Percentiles rank a stretch among this genome's conserved stretches.
Evolutionary conservation across 92 coral and sea anemone genomes (phyloP).

Genomic region (Umimayanthus kanabou): DNA sequence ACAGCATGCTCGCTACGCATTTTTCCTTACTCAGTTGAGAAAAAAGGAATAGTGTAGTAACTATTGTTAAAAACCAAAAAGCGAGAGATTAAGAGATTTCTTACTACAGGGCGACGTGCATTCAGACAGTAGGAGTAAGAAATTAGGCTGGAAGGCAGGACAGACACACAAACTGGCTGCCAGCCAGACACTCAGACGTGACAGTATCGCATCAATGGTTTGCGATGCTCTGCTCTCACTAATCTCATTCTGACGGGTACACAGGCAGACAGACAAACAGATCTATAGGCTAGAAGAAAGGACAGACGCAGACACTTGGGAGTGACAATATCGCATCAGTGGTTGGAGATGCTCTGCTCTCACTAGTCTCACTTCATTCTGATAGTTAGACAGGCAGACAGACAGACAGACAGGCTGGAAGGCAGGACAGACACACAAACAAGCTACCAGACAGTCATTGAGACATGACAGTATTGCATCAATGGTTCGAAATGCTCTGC

Average conservation of each 20-base stretch:
- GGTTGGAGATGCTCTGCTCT: conserved; percentile 93
- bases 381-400: background rate
- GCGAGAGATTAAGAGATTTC: background rate
- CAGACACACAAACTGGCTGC: background rate
- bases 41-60: background rate
- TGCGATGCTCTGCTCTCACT: conserved; percentile 94
- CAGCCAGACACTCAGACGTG: too few relatives aligned
- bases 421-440: background rate
- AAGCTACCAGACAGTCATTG: background rate
- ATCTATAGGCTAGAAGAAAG: background rate
- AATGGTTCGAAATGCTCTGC: conserved; percentile 90
- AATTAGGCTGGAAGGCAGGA: background rate
- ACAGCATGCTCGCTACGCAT: background rate
- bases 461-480: background rate
- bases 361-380: conserved; percentile 81
- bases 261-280: background rate
- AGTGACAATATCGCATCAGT: conserved; percentile 10
- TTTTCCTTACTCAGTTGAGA: background rate
- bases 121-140: too few relatives aligned
- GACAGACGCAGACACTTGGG: background rate
- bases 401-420: too few relatives aligned
- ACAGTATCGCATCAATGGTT: conserved; percentile 45
- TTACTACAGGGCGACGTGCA: too few relatives aligned
- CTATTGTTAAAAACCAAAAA: background rate
- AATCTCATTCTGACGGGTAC: conserved; percentile 57